Base-by-base conservation (phyloP, 2,888 invertebrate species). In the Eupeodes luniger region DNA sequence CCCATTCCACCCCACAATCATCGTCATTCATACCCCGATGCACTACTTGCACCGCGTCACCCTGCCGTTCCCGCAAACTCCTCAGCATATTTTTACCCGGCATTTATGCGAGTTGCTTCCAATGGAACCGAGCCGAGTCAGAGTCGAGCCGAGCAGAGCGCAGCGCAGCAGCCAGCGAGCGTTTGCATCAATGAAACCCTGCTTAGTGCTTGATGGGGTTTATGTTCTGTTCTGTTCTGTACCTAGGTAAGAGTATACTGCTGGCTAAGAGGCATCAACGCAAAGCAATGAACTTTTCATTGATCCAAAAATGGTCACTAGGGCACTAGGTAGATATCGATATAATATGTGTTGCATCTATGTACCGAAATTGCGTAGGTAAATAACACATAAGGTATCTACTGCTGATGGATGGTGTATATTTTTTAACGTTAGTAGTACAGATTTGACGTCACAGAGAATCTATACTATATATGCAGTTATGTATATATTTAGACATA, bases 281-380 rank as follows among this genome's bases (percentile, higher is more conserved):
- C 66, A 79, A 90, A 90, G 89, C 90, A 90, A 90, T 90, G 90
- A 90, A 90, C 90, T 90, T 89, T 90, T 87, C 90, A 90, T 90
- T 89, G 89, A 90, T 90, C 87, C 87, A 70, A 85, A 87, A 86
- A 86, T 88, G 88, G 85, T 88, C 88, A 88, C 85, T 88, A 67
- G 88, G 88, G 81, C 88, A 88, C 88, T 88, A 69, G 88, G 88
- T 88, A 69, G 88, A 85, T 88, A 81, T 78, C 57, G 57, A 67
- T 82, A 64, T 70, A 55, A 34, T 69, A 59, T 57, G 49, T 74
- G 53, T 81, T 84, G 80, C 67, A 81, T 74, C 44, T 85, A 85
- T 85, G 61, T 81, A 74, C 44, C 14, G 11, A 19, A 57, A 59
- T 76, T 84, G 80, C 77, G 80, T 80, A 80, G 77, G 27, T 81